phyloP scores from a whole-genome alignment of 30 jellyfish, hydroid and myxozoan genomes.

The Catostylus mosaicus region DNA sequence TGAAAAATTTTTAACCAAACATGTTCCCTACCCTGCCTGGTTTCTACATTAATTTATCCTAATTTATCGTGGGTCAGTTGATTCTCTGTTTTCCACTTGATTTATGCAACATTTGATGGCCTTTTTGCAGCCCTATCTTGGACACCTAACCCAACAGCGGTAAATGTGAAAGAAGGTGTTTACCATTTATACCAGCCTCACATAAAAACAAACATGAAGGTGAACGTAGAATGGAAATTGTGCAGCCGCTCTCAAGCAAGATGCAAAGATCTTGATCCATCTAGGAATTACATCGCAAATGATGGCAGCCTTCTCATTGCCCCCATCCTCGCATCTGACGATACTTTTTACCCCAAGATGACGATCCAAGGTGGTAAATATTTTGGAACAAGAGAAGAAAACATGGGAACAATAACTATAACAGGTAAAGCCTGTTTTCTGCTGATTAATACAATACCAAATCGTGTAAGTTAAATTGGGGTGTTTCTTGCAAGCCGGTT shows the following conservation, averaged over 20 bases:
- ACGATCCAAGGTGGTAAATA: not conserved
- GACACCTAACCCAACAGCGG: not conserved
- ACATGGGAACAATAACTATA: slow-evolving; percentile 1
- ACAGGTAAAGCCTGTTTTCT: slow-evolving; percentile 19
- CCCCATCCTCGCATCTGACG: slow-evolving; percentile 11
- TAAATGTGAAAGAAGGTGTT: slow-evolving; percentile 18
- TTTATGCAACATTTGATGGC: too few species aligned
- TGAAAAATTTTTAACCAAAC: too few species aligned
- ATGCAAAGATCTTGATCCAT: slow-evolving; percentile 6
- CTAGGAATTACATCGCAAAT: slow-evolving; percentile 2
- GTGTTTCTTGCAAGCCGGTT: too few species aligned
- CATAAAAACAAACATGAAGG: slow-evolving; percentile 7
- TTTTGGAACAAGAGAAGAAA: not conserved
- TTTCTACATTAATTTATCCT: too few species aligned
- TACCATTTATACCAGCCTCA: slow-evolving; percentile 2
- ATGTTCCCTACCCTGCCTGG: too few species aligned
- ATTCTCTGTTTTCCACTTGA: too few species aligned
- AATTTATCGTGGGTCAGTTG: too few species aligned
- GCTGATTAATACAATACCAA: too few species aligned
- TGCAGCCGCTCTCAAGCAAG: slow-evolving; percentile 17
- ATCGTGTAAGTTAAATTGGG: too few species aligned
- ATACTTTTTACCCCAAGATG: not conserved
- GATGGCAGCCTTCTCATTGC: slow-evolving; percentile 13
- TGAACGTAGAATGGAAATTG: slow-evolving; percentile 10
- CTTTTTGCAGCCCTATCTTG: slow-evolving; percentile 1